Percentiles rank a stretch among this genome's conserved stretches.
Conservation (phyloP, 2,113 vertebrate genomes). For the Chamaetylas fuelleborni region DNA sequence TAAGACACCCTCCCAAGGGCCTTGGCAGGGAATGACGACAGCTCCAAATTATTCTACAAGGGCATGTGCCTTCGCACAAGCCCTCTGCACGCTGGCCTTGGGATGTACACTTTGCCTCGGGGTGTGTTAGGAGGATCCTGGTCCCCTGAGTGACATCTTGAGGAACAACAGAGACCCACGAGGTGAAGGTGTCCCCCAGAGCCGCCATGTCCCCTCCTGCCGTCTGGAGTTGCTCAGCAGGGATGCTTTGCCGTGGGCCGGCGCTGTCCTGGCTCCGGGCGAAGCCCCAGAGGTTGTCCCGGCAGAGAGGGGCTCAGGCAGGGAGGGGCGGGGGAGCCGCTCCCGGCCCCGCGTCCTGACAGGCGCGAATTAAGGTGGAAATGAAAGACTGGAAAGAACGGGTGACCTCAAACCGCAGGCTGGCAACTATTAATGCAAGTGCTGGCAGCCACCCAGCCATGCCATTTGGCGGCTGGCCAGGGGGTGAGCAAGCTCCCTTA, state of each 20-base stretch:
- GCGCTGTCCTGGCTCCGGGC: neutral
- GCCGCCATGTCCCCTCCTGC: neutral
- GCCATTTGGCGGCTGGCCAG: constrained; percentile 21
- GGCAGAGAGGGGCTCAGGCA: rapidly evolving
- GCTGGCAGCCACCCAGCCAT: constrained; percentile 31
- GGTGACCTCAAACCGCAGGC: constrained; percentile 33
- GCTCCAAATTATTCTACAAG: neutral
- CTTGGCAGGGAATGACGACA: neutral
- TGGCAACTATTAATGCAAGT: neutral
- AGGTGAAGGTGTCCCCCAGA: neutral
- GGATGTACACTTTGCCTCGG: neutral
- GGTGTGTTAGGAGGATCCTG: neutral
- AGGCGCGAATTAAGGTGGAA: neutral
- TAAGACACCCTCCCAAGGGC: neutral
- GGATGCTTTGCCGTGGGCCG: rapidly evolving
- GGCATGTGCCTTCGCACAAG: neutral
- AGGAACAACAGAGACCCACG: neutral
- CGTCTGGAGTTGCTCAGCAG: rapidly evolving
- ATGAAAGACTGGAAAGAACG: constrained; percentile 44
- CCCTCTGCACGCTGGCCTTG: neutral
- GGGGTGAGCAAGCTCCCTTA: neutral
- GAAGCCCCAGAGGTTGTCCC: rapidly evolving
- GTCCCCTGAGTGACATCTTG: rapidly evolving
- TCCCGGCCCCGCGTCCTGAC: neutral
- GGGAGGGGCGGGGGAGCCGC: neutral